A percentile compares a stretch with the other conserved stretches of the same genome.
Evolutionary conservation across 2,113 vertebrate species (phyloP).

Genomic region (Perca schrenkii): DNA sequence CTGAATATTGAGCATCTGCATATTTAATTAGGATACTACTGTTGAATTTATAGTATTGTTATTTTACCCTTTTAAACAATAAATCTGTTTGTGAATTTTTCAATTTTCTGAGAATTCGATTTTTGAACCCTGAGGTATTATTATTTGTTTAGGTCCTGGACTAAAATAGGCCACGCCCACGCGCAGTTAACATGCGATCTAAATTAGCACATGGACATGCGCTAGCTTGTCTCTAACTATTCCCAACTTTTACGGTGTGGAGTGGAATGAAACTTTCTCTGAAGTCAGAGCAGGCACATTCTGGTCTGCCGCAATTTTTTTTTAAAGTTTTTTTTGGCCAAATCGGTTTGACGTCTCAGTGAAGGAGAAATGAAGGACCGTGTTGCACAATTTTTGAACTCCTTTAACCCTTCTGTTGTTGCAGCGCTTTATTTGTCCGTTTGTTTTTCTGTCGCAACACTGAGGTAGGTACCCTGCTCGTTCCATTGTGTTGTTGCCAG

Average conservation of each 20-base stretch:
- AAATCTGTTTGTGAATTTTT: background rate
- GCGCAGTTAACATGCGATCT: background rate
- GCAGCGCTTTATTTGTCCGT: too few relatives aligned
- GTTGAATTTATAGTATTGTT: too few relatives aligned
- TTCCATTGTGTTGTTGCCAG: slow-evolving; percentile 1
- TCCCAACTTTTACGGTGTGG: background rate
- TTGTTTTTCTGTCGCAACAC: background rate
- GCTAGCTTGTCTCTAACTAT: background rate
- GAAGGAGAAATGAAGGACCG: slow-evolving; percentile 34
- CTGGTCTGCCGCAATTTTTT: background rate
- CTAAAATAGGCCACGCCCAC: slow-evolving; percentile 21
- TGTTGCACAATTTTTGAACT: background rate
- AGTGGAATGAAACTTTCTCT: background rate
- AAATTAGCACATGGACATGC: too few relatives aligned
- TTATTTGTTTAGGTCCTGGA: background rate
- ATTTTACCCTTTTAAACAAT: too few relatives aligned
- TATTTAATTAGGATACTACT: too few relatives aligned
- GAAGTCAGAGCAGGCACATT: slow-evolving; percentile 6
- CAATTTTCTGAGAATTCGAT: too few relatives aligned
- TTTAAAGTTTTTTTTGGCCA: fast-evolving
- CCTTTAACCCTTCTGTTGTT: background rate
- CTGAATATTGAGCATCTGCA: too few relatives aligned
- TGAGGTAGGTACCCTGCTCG: slow-evolving; percentile 40
- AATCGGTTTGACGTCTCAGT: slow-evolving; percentile 17
- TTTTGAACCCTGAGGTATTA: background rate